Base-by-base conservation (phyloP, 2,797 vertebrate species). In the Crocodylus rhombifer region DNA sequence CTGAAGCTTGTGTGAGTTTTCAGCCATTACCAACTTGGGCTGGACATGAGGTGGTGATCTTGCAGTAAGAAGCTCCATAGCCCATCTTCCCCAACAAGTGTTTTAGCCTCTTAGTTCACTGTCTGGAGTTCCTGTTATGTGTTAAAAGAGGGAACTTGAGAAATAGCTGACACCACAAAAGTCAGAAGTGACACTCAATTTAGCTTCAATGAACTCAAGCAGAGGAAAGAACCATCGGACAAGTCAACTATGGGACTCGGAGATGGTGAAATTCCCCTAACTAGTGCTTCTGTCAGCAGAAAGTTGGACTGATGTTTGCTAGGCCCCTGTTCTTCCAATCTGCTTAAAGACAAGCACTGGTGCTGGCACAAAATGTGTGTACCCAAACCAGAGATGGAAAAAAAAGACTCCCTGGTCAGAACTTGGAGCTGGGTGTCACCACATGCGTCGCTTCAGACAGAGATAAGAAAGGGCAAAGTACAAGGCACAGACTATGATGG, bases 261-360 rank as follows among this genome's bases (percentile, higher is more conserved):
- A 60, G 80, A 33, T 36, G 57, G 0, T 73, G 25, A 85, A 61
- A 84, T n/a, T 69, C 75, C 78, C 62, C 18, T 71, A 28, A 15
- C 56, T 71, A 33, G 65, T 81, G 69, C 16, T 55, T 64, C 57
- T 69, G 80, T 75, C 62, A 74, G 16, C 55, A 77, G 74, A 81
- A 76, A 90, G 73, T 17, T 69, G 61, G 56, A 69, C 21, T 13
- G 12, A 65, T 80, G 90, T 58, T 80, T 77, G 36, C 20, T 55
- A 87, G 76, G 80, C 58, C 78, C 84, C 84, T 93, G 88, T 84
- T 90, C 88, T 90, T 94, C 93, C 95, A 91, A 94, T 83, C 67
- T 80, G 84, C 79, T 84, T 30, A 23, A 85, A 90, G 83, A 74
- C 58, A 91, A 93, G 61, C 58, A 83, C 80, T 93, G 88, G 79